Base-by-base conservation (phyloP, 2,113 vertebrate genomes). In the Accipiter virgatus region DNA sequence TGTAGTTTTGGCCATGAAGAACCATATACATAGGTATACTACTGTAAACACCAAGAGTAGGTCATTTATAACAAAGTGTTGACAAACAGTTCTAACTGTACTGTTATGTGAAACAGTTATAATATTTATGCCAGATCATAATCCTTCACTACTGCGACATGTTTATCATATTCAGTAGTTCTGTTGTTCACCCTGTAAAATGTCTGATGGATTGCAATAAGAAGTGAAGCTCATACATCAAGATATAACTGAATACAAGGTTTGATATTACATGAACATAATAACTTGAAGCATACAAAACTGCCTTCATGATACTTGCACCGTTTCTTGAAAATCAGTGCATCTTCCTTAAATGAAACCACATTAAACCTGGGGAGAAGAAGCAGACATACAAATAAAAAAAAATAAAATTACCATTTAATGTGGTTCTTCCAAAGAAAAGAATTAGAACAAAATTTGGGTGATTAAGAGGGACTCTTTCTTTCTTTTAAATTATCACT, bases 141-240 rank as follows among this genome's bases (percentile, higher is more conserved):
- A 97, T 90, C 34, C 55, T 88, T 93, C 73, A 86, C 25, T 40
- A 85, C 18, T 79, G 80, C 82, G 75, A 92, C 70, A 80, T 83
- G 61, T 93, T 95, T 92, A 67, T 94, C n/a, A 82, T 80, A 67
- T 80, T 84, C 74, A 95, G 38, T 66, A 82, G 34, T 74, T 96
- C 52, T 92, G 71, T 85, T 91, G 62, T 67, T 86, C 25, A 5
- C 13, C 18, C 56, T 75, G 36, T 92, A 85, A 94, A 94, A 92
- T 43, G 34, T 75, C 47, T 92, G 92, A 95, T 77, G 66, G 68
- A 87, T 95, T 81, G 52, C 52, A 92, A n/a, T 67, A 93, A 84
- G 63, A 97, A 96, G 86, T 96, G 23, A 88, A 94, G 21, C 27
- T 96, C 87, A 71, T 94, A 63, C 38, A 83, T 94, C 88, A 94